phyloP scores from a whole-genome alignment of 2,797 vertebrate genomes.

The Oceanodroma leucorhoa region DNA sequence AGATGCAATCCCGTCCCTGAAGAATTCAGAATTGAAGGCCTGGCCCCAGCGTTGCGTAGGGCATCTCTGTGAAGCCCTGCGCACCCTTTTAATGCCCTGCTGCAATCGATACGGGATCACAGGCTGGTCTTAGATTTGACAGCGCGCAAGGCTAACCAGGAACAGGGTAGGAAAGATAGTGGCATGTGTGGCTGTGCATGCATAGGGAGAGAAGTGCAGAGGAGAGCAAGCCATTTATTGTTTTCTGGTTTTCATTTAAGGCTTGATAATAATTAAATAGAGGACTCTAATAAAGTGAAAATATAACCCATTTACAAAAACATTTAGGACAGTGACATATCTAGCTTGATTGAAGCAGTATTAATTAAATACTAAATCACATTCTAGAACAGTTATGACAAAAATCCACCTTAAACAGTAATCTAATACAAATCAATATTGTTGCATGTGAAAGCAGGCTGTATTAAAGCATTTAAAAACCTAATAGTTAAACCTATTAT shows the following conservation, averaged over 20 bases:
- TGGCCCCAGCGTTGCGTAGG: accelerated
- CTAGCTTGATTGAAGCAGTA: neutral
- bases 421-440: neutral
- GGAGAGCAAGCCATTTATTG: neutral
- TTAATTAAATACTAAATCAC: neutral
- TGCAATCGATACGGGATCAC: accelerated
- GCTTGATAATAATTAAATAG: neutral
- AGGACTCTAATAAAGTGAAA: neutral
- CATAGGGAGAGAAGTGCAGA: neutral
- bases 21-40: neutral
- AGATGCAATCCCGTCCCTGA: neutral
- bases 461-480: neutral
- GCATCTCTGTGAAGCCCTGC: neutral
- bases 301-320: neutral
- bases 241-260: neutral
- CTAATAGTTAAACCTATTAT: neutral
- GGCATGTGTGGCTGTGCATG: neutral
- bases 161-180: accelerated
- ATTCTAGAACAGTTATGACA: neutral
- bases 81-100: neutral
- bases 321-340: neutral
- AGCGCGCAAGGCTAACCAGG: neutral
- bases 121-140: neutral
- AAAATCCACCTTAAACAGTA: neutral
- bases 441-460: neutral